phyloP scores from a whole-genome alignment of 2,113 vertebrate genomes.

The Brachypodius melanocephalos region DNA sequence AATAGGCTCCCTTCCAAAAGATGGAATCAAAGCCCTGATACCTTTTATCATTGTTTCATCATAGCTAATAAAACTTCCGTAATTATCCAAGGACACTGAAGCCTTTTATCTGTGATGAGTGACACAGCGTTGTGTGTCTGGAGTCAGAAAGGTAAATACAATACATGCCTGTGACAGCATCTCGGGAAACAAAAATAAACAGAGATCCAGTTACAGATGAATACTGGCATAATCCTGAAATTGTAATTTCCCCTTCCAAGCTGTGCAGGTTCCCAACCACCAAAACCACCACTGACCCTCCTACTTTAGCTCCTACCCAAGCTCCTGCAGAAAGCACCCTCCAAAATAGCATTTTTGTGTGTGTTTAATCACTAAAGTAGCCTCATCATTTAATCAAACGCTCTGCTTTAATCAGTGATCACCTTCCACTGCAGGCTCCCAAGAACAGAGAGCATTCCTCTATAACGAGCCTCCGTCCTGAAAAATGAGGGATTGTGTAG shows the following conservation, averaged over 20 bases:
- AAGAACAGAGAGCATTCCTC: conserved; percentile 52
- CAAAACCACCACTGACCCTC: neutral
- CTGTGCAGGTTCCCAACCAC: neutral
- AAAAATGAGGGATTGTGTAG: conserved; percentile 59
- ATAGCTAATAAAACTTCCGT: conserved; percentile 60
- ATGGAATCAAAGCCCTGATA: conserved; percentile 67
- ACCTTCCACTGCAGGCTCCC: conserved; percentile 18
- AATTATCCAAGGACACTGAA: conserved; percentile 65
- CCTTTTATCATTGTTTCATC: conserved; percentile 69
- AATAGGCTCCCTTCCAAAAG: conserved; percentile 50
- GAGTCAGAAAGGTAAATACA: conserved; percentile 39
- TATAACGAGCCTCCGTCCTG: conserved; percentile 17
- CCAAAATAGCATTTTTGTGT: neutral
- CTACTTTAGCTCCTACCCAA: neutral
- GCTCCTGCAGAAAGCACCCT: neutral
- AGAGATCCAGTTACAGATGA: conserved; percentile 4
- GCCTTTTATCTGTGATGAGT: conserved; percentile 65
- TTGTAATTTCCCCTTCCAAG: neutral
- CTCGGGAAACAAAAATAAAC: conserved; percentile 42
- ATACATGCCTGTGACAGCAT: conserved; percentile 14
- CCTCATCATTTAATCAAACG: conserved; percentile 32
- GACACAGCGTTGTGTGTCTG: conserved; percentile 57
- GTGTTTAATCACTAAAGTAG: neutral
- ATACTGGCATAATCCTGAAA: conserved; percentile 15
- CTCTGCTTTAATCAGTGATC: conserved; percentile 52